These are phyloP conservation scores for Hystrix brachyura DNA, from an alignment of 2,113 vertebrate genomes.

Conservation along the genomic window DNA sequence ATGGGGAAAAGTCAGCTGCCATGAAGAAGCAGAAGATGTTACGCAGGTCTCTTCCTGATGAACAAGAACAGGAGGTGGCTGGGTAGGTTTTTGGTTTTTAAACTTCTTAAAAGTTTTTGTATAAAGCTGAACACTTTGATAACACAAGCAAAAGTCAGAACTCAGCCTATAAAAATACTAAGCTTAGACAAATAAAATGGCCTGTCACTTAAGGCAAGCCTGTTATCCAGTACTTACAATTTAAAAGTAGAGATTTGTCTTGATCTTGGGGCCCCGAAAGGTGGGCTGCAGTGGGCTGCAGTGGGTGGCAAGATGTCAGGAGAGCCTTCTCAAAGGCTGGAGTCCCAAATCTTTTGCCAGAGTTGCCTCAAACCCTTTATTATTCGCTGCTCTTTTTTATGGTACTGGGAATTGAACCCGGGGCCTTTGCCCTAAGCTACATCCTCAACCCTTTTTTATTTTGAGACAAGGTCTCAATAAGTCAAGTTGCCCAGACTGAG, in stretches of 20 bases:
- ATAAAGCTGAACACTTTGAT: neutral
- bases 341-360: neutral
- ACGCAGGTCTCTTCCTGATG: slow-evolving; percentile 87
- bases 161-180: neutral
- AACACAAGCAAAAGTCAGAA: neutral
- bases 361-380: neutral
- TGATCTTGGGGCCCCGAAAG: neutral
- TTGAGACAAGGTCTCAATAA: neutral
- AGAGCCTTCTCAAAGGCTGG: neutral
- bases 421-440: neutral
- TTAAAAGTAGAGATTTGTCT: neutral
- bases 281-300: neutral
- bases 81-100: slow-evolving; percentile 89
- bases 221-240: neutral
- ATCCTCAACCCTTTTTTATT: neutral
- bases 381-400: neutral
- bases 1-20: slow-evolving; percentile 75
- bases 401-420: neutral
- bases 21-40: slow-evolving; percentile 64
- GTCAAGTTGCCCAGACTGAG: neutral
- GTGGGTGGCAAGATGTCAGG: neutral
- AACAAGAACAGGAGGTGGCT: slow-evolving; percentile 92
- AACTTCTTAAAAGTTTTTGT: neutral
- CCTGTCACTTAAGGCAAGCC: neutral
- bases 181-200: neutral